phyloP scores from a whole-genome alignment of 1,140 invertebrate genomes.

The Neodiprion pinetum region DNA sequence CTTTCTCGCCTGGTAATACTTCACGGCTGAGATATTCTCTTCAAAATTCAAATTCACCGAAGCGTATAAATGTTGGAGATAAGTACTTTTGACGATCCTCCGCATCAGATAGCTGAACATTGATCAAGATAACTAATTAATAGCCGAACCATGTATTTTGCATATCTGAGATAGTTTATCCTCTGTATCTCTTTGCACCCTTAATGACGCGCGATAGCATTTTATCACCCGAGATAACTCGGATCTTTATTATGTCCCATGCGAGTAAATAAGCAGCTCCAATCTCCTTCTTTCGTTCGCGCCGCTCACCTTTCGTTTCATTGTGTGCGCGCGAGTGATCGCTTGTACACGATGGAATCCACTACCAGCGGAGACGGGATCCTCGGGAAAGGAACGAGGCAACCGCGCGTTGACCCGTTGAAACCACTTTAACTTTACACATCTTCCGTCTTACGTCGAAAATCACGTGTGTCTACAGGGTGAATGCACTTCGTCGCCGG shows the following conservation, averaged over 20 bases:
- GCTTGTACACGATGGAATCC: neutral
- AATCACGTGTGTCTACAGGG: too few species aligned
- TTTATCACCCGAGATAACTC: neutral
- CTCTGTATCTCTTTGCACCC: neutral
- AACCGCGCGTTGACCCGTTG: neutral
- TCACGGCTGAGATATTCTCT: too few species aligned
- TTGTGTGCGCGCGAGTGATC: neutral
- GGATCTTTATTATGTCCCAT: conserved; percentile 4
- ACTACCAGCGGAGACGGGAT: neutral
- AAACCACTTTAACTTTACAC: neutral
- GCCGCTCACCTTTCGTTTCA: neutral
- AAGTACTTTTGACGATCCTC: too few species aligned
- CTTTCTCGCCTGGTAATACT: too few species aligned
- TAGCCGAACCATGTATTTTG: conserved; percentile 4
- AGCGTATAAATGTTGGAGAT: too few species aligned
- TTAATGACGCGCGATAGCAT: neutral
- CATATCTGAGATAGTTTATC: conserved; percentile 3
- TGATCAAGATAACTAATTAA: conserved; percentile 1
- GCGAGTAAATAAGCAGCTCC: neutral
- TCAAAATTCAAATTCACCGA: too few species aligned
- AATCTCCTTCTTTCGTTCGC: neutral
- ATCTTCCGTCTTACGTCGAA: neutral
- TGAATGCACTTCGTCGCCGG: too few species aligned
- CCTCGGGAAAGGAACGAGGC: neutral
- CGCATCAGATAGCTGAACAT: neutral